A percentile compares a stretch with the other conserved stretches of the same genome.
Conservation (phyloP, 2,113 vertebrate species). For the Centropristis striata region DNA sequence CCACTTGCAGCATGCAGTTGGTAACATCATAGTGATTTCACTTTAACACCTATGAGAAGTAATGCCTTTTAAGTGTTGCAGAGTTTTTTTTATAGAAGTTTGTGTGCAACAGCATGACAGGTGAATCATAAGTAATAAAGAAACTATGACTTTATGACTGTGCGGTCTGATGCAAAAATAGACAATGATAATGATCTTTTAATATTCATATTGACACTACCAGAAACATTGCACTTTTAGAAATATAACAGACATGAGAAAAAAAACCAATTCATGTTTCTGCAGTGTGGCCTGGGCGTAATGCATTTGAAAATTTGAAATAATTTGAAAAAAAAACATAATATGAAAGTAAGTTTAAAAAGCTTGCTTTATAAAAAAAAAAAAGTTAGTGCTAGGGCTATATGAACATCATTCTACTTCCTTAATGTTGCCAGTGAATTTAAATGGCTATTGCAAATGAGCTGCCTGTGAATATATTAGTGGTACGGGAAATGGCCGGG, state of each 20-base stretch:
- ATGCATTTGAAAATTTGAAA: no score
- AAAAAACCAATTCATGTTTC: no score
- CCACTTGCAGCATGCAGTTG: neutral
- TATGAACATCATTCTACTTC: neutral
- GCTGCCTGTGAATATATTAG: neutral
- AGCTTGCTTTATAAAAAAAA: no score
- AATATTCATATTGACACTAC: no score
- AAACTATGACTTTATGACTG: neutral
- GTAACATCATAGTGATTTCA: neutral
- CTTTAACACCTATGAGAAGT: neutral
- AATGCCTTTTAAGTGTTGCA: neutral
- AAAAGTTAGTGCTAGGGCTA: no score
- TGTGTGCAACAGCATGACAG: neutral
- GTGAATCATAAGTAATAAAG: neutral
- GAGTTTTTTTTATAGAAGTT: neutral
- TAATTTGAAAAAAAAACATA: no score
- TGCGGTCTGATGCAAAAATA: no score
- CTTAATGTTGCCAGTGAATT: neutral
- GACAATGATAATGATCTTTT: no score
- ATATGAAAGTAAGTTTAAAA: no score
- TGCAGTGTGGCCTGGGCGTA: no score
- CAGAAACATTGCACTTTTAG: no score
- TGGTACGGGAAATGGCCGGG: neutral
- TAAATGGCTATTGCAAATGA: slow-evolving; percentile 15
- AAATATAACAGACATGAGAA: no score